Evolutionary conservation across 2,888 invertebrate species (phyloP).

Genomic region (Sympetrum striolatum): DNA sequence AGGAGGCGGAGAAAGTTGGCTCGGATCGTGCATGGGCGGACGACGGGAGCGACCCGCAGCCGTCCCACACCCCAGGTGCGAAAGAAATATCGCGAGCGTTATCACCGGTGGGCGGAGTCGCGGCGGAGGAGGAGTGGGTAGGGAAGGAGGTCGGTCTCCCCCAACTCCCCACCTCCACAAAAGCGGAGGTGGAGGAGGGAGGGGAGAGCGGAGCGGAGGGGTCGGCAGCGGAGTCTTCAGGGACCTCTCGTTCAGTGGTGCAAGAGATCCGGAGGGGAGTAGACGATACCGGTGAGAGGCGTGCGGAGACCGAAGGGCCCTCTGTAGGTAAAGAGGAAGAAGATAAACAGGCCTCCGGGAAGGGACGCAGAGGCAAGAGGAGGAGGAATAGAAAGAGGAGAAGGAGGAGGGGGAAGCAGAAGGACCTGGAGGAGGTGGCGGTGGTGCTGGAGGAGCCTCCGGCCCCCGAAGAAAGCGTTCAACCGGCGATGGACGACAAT

Average conservation of each 20-base stretch:
- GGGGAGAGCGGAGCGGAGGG: constrained; percentile 63
- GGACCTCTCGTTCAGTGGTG: constrained; percentile 5
- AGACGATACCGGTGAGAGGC: neutral
- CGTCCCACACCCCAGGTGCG: constrained; percentile 44
- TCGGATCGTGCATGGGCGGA: neutral
- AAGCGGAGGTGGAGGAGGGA: constrained; percentile 52
- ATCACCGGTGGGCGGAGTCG: constrained; percentile 37
- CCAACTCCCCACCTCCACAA: constrained; percentile 51
- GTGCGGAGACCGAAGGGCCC: constrained; percentile 39
- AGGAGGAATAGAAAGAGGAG: constrained; percentile 44
- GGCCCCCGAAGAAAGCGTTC: constrained; percentile 53
- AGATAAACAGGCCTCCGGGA: constrained; percentile 35
- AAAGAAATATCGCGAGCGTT: constrained; percentile 44
- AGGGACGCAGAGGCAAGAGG: neutral
- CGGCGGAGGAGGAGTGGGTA: neutral
- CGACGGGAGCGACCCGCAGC: constrained; percentile 33
- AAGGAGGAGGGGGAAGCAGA: constrained; percentile 44
- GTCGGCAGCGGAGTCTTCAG: constrained; percentile 56
- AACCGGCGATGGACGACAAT: neutral
- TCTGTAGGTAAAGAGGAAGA: constrained; percentile 44
- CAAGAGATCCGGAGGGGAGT: neutral
- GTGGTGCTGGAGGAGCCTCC: constrained; percentile 53
- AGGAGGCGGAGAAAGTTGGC: neutral
- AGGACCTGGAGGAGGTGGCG: constrained; percentile 44
- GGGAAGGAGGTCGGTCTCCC: constrained; percentile 12